Percentiles rank a stretch among this genome's conserved stretches.
phyloP scores from a whole-genome alignment of 92 coral and sea anemone species.

The Heliopora coerulea region DNA sequence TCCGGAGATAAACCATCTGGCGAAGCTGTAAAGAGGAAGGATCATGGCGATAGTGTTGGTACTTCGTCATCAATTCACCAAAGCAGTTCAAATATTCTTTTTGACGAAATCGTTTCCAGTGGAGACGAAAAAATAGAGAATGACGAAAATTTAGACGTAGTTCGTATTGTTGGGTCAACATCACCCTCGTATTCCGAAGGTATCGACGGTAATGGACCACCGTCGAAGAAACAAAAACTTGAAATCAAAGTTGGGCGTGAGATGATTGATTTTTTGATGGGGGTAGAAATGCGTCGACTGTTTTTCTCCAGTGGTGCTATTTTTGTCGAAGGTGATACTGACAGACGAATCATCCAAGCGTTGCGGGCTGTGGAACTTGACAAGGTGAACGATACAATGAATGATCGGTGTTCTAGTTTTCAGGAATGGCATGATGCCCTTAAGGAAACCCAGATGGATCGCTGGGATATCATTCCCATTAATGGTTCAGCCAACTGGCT shows the following conservation, averaged over 20 bases:
- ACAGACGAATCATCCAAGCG: slow-evolving; percentile 22
- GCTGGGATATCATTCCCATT: slow-evolving; percentile 39
- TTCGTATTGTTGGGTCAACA: no score
- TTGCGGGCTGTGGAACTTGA: slow-evolving; percentile 23
- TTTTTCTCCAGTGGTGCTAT: slow-evolving; percentile 23
- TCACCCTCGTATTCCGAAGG: no score
- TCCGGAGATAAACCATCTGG: no score
- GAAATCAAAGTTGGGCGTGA: background rate
- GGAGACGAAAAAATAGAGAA: no score
- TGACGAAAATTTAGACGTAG: no score
- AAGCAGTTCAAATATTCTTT: no score
- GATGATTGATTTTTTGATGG: slow-evolving; percentile 18
- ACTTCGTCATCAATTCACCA: background rate
- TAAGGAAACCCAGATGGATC: background rate
- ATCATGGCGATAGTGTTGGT: no score
- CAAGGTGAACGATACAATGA: background rate
- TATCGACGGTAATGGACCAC: no score
- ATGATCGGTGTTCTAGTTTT: no score
- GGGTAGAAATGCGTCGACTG: slow-evolving; percentile 15
- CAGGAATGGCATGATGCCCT: background rate
- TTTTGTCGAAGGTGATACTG: slow-evolving; percentile 43
- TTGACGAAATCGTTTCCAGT: background rate
- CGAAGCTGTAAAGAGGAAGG: no score
- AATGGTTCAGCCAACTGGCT: slow-evolving; percentile 35
- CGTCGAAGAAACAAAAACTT: no score